A percentile compares a stretch with the other conserved stretches of the same genome.
phyloP scores from a whole-genome alignment of 2,113 vertebrate genomes.

The Callipepla squamata region DNA sequence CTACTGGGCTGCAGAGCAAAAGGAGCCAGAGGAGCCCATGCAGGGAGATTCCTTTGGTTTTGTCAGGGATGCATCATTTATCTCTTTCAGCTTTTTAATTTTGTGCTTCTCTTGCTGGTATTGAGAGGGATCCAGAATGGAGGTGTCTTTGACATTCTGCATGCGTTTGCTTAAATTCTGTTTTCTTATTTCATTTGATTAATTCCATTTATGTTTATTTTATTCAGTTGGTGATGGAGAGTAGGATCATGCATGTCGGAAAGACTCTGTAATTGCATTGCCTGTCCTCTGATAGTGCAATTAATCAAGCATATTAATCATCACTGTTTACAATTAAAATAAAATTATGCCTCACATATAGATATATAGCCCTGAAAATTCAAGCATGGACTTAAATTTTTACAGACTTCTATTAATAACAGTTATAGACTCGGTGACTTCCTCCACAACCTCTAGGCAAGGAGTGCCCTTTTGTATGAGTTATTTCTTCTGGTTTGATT shows the following conservation, averaged over 20 bases:
- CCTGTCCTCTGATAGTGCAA: conserved; percentile 18
- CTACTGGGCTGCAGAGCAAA: neutral
- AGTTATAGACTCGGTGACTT: neutral
- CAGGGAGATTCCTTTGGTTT: neutral
- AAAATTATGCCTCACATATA: neutral
- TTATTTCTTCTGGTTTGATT: neutral
- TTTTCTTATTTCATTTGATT: conserved; percentile 31
- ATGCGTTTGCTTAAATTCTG: neutral
- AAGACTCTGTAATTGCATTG: conserved; percentile 35
- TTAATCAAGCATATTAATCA: conserved; percentile 53
- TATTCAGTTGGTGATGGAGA: conserved; percentile 24
- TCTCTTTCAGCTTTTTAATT: conserved; percentile 28
- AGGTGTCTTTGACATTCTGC: conserved; percentile 18
- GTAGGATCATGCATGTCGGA: neutral
- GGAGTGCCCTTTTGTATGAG: neutral
- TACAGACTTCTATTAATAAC: neutral
- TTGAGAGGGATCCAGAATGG: neutral
- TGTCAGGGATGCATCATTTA: neutral
- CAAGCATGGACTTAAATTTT: neutral
- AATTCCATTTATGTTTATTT: conserved; percentile 31
- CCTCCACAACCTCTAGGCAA: neutral
- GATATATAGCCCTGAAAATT: neutral
- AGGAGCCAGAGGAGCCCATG: neutral
- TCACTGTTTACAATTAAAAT: neutral
- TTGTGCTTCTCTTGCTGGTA: neutral